Base-by-base conservation (phyloP, 2,888 invertebrate species). In the Noctua janthe region DNA sequence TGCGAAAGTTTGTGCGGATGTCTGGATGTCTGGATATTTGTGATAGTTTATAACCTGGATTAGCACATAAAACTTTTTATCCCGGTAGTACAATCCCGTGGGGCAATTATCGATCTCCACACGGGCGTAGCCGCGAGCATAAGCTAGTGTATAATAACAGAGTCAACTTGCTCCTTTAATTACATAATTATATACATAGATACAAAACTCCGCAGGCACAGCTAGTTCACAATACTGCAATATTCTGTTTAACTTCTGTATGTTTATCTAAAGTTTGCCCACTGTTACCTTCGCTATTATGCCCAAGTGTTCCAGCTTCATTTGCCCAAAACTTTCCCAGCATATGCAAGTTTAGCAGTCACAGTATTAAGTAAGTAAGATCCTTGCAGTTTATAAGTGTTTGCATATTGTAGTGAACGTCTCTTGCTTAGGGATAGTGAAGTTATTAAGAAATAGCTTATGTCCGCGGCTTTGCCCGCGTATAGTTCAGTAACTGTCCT, bases 291-390 rank as follows among this genome's bases (percentile, higher is more conserved):
- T 71, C 13, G n/a, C 77, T 74, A 59, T 78, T 76, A 76, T 83
- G 64, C 80, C 74, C 76, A 69, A 76, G 76, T 77, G 75, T 81
- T 87, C 67, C 62, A 76, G 71, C 83, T 66, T 59, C 76, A 71
- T 84, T 87, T 78, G 86, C 75, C 85, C 74, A 78, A 88, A 88
- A 87, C 70, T 87, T 87, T 75, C 35, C 35, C 72, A 20, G 76
- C 76, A 74, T 79, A 71, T 88, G 79, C 77, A 87, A 89, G 78
- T 87, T 80, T 75, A 51, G 70, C 74, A 83, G 82, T 86, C 80
- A 71, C 76, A 73, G 76, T 47, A 69, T 78, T 78, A 77, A 85
- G 81, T 83, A 78, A 83, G 84, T 74, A 62, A 78, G 81, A 83
- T 81, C 71, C 69, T 47, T 86, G 81, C 78, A 86, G 81, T 82